Percentiles rank a stretch among this genome's conserved stretches.
Evolutionary conservation across 2,113 vertebrate species (phyloP).

Genomic region (Diadophis punctatus): DNA sequence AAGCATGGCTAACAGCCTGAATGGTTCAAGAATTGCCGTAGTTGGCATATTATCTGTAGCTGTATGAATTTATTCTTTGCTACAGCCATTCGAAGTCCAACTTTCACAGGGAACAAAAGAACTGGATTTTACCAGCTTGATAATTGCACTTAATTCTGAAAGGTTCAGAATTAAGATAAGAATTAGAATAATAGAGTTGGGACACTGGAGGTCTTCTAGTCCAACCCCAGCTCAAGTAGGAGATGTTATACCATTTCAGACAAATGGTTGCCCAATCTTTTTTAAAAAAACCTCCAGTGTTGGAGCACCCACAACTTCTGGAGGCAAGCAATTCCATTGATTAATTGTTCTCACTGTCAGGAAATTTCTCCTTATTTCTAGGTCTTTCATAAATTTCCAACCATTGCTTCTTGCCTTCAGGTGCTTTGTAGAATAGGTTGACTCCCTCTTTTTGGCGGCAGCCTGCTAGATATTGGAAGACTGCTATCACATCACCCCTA

Average conservation of each 20-base stretch:
- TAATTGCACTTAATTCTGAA: neutral
- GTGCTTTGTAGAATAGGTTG: neutral
- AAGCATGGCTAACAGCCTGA: neutral
- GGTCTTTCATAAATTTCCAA: neutral
- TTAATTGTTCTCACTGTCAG: neutral
- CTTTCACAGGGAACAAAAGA: neutral
- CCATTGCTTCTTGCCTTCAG: neutral
- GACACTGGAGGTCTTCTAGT: neutral
- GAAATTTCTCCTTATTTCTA: neutral
- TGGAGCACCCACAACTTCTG: neutral
- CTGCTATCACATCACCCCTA: neutral
- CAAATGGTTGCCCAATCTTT: neutral
- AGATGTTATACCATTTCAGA: neutral
- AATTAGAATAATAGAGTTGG: neutral
- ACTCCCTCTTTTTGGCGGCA: neutral
- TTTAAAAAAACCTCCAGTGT: neutral
- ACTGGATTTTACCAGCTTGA: neutral
- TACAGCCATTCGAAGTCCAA: neutral
- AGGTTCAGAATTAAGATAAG: neutral
- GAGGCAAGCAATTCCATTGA: neutral
- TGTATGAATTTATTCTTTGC: neutral
- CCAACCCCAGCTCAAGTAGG: neutral
- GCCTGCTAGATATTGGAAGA: neutral
- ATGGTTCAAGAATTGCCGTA: neutral
- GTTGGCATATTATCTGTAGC: neutral